phyloP scores from a whole-genome alignment of 2,888 invertebrate genomes.

The Stictocephala bisonia region DNA sequence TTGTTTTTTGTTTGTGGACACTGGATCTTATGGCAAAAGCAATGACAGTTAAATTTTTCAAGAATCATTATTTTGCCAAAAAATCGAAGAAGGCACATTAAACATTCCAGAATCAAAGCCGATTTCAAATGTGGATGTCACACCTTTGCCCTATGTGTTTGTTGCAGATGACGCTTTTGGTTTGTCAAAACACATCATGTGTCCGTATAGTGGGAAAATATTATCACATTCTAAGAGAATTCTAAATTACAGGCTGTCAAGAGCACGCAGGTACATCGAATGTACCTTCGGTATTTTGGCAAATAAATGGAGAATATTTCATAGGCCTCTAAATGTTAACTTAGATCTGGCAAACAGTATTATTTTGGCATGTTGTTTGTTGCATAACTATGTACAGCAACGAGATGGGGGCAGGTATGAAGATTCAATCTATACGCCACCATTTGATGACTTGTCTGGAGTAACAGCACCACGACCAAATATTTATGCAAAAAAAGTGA shows the following conservation, averaged over 20 bases:
- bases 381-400: not conserved
- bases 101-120: conserved; percentile 1
- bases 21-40: conserved; percentile 18
- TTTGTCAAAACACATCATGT: conserved; percentile 44
- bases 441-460: not conserved
- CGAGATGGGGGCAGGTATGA: not conserved
- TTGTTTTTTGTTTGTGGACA: conserved; percentile 55
- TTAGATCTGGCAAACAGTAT: not conserved
- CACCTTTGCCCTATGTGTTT: conserved; percentile 48
- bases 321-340: conserved; percentile 48
- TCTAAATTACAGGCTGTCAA: conserved; percentile 57
- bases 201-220: conserved; percentile 50
- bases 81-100: not conserved
- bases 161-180: conserved; percentile 54
- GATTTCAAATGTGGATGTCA: not conserved
- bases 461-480: not conserved
- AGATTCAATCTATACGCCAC: not conserved
- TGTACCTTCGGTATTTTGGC: conserved; percentile 55
- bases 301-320: conserved; percentile 52
- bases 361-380: not conserved
- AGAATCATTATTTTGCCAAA: conserved; percentile 2
- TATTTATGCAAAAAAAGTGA: not conserved
- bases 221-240: conserved; percentile 50
- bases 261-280: conserved; percentile 56
- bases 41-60: not conserved